Base-by-base conservation (phyloP, 2,113 vertebrate genomes). In the Micromys minutus region DNA sequence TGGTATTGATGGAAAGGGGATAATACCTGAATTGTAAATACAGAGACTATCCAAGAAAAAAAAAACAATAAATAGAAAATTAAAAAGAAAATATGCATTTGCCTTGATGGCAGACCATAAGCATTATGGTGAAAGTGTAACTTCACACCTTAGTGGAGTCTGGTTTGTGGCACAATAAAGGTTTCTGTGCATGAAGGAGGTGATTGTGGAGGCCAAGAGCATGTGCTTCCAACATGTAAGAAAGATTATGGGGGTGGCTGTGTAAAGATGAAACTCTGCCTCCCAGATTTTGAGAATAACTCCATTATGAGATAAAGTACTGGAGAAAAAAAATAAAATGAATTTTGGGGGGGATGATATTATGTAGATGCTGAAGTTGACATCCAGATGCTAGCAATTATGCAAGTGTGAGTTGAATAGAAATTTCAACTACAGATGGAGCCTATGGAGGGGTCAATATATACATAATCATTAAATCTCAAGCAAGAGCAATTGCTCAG, bases 391-490 rank as follows among this genome's bases (percentile, higher is more conserved):
- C 63, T 63, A 42, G 11, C 34, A 91, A 31, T 79, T 42, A 22
- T 47, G 3, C 29, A 92, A 80, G 80, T 94, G 52, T 87, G 34
- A 77, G 1, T 90, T 93, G 24, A 52, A 8, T 47, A 52, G 45
- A 74, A 36, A 85, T 55, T 55, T 90, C 34, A n/a, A 50, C 52
- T 72, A 71, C n/a, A 85, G 55, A 84, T 79, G 42, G 42, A 4
- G 59, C 67, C 57, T 86, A 71, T 65, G 16, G 39, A 45, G n/a
- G n/a, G 90, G 89, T 57, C 34, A 16, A 87, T 52, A 69, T 45
- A 71, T 24, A 89, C 26, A 80, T 47, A 85, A 50, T 42, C 77
- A 88, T 63, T 90, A 85, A 96, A 89, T 89, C 5, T 45, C 39
- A 65, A 94, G 21, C 29, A 77, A 31, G 39, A 76, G 76, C 74